phyloP scores from a whole-genome alignment of 1,140 invertebrate genomes.

The Diprion similis region DNA sequence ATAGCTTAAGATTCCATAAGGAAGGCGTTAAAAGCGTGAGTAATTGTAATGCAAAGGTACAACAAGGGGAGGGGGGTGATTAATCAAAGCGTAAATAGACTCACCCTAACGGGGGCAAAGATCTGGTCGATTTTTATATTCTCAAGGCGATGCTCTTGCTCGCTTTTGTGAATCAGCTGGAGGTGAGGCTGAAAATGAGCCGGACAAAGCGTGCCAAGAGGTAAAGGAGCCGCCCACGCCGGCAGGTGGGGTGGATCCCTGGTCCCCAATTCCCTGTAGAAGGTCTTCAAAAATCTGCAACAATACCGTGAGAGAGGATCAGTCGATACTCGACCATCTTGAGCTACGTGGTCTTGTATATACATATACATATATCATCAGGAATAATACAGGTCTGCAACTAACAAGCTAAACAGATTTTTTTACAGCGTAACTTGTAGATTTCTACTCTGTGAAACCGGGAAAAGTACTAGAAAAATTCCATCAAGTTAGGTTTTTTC shows the following conservation, averaged over 20 bases:
- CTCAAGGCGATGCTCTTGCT: constrained; percentile 51
- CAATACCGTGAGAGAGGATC: not conserved
- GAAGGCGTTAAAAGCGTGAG: constrained; percentile 9
- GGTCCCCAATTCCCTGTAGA: constrained; percentile 57
- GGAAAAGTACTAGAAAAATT: too few relatives aligned
- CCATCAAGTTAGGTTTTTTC: too few relatives aligned
- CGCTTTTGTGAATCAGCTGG: constrained; percentile 53
- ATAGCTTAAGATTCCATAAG: too few relatives aligned
- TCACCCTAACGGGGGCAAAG: constrained; percentile 56
- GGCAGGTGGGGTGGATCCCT: constrained; percentile 56
- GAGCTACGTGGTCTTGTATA: not conserved
- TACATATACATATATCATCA: not conserved
- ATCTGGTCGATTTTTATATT: constrained; percentile 59
- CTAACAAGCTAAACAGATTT: too few relatives aligned
- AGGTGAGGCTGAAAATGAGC: constrained; percentile 60
- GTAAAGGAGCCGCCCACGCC: constrained; percentile 55
- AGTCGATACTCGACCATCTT: not conserved
- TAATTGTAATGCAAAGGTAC: not conserved
- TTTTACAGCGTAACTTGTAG: too few relatives aligned
- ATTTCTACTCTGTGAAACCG: too few relatives aligned
- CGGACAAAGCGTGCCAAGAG: constrained; percentile 55
- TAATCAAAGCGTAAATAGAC: constrained; percentile 23
- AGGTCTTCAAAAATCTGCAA: constrained; percentile 55
- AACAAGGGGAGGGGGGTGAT: too few relatives aligned
- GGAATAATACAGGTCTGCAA: too few relatives aligned